Evolutionary conservation across 2,888 invertebrate genomes (phyloP).

Genomic region (Congeria kusceri): DNA sequence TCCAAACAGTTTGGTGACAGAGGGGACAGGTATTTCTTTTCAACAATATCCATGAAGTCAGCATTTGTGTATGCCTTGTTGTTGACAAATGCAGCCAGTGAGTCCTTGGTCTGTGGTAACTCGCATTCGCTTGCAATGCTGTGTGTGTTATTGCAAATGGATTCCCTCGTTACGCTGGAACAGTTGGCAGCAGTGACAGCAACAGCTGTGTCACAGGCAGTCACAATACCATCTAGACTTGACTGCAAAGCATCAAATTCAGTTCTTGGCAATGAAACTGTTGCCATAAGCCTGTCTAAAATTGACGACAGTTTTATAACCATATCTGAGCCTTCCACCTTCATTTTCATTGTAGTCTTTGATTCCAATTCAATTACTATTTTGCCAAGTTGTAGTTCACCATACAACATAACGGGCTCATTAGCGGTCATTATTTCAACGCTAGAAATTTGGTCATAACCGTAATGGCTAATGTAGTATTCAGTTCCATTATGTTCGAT

Average conservation of each 20-base stretch:
- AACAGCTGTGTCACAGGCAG: constrained; percentile 62
- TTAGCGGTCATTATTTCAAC: constrained; percentile 33
- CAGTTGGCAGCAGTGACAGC: constrained; percentile 58
- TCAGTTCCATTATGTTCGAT: constrained; percentile 40
- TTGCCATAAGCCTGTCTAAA: constrained; percentile 53
- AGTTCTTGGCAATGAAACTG: constrained; percentile 44
- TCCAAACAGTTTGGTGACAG: constrained; percentile 64
- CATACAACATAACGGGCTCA: constrained; percentile 40
- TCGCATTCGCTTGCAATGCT: constrained; percentile 54
- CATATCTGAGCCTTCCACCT: constrained; percentile 42
- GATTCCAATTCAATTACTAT: constrained; percentile 51
- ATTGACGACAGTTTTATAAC: constrained; percentile 54
- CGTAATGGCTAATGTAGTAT: constrained; percentile 55
- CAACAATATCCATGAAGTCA: constrained; percentile 53
- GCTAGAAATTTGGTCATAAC: constrained; percentile 34
- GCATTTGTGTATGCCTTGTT: constrained; percentile 42
- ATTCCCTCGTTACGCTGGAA: constrained; percentile 48
- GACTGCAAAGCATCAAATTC: constrained; percentile 41
- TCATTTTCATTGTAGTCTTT: constrained; percentile 53
- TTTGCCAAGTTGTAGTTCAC: constrained; percentile 40
- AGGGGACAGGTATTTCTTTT: constrained; percentile 44
- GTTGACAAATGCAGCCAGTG: constrained; percentile 50
- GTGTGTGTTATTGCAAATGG: constrained; percentile 48
- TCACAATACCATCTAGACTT: constrained; percentile 54
- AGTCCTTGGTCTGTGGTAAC: constrained; percentile 39